phyloP scores from a whole-genome alignment of 2,113 vertebrate species.

The Poecilia latipinna region DNA sequence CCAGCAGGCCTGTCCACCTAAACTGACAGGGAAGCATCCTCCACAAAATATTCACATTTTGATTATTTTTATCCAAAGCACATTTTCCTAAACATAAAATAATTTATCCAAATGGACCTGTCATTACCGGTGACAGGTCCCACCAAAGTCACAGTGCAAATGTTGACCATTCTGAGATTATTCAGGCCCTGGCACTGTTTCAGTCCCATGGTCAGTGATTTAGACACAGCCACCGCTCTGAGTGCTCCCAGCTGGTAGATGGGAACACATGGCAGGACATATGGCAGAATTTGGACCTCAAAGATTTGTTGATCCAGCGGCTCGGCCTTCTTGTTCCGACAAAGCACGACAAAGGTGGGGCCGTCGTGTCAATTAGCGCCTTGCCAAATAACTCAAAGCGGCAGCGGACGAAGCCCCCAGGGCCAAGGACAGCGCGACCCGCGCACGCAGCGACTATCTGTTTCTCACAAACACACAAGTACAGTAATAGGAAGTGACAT shows the following conservation, averaged over 20 bases:
- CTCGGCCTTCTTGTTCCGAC: conserved; percentile 60
- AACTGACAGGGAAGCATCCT: not conserved
- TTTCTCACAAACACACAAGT: conserved; percentile 9
- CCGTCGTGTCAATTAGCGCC: conserved; percentile 59
- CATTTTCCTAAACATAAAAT: conserved; percentile 30
- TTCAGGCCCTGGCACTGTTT: conserved; percentile 9
- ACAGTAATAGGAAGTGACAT: conserved; percentile 39
- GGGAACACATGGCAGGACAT: conserved; percentile 67
- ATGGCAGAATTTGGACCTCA: conserved; percentile 67
- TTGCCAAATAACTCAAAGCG: conserved; percentile 47
- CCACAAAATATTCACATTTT: conserved; percentile 23
- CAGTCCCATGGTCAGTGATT: conserved; percentile 44
- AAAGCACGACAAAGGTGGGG: conserved; percentile 59
- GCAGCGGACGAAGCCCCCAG: conserved; percentile 23
- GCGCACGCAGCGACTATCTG: not conserved
- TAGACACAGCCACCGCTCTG: conserved; percentile 44
- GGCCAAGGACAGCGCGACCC: conserved; percentile 10
- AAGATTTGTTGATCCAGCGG: conserved; percentile 64
- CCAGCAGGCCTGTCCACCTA: not conserved
- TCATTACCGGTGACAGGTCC: conserved; percentile 23
- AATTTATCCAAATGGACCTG: conserved; percentile 28
- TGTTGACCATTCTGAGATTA: conserved; percentile 5
- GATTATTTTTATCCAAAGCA: conserved; percentile 29
- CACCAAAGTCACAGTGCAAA: conserved; percentile 1
- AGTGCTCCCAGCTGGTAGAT: conserved; percentile 64